Evolutionary conservation across 2,113 vertebrate genomes (phyloP), one percentile per base, ranked within the genome.

Genomic region (Erpornis zantholeuca): DNA sequence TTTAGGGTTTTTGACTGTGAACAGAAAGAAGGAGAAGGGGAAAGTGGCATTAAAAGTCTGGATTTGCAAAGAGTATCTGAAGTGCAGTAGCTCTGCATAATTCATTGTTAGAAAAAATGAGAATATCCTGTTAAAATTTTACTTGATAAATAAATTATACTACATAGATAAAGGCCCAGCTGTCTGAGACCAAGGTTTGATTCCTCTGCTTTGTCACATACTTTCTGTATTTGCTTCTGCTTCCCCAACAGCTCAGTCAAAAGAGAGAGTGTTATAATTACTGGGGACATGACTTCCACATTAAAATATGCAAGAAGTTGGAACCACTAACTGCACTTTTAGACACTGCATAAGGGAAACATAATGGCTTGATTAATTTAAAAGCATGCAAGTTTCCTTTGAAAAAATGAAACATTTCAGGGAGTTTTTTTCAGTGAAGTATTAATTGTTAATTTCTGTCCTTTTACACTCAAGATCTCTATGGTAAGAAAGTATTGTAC

Each of bases 1-100:
- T 97, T 98, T 40, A 99, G 93, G 7, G 98, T 99, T 98, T 99
- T 99, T 92, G 99, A 98, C 99, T 99, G 97, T 83, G 82, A 92
- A 94, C 27, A 96, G 75, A 96, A 63, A 90, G 97, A 76, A 59
- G 47, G 19, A 50, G 40, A 91, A 97, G 35, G 35, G 45, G n/a
- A 96, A 79, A 88, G 9, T 50, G 20, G 25, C 65, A 95, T 93
- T 78, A 85, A 77, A 71, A 91, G 49, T 45, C 31, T 78, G 77
- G 27, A 59, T 83, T 96, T 94, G 57, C 92, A 77, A 93, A 83
- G 54, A 35, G 73, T 44, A 79, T 42, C 89, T 92, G 33, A 87
- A 91, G 47, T 66, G 29, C 40, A 92, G 50, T 11, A 89, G 35
- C 14, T 70, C 44, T 72, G 44, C 29, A 65, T 40, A 82, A 90